Base-by-base conservation (phyloP, 1,140 invertebrate species). In the Euwallacea similis region DNA sequence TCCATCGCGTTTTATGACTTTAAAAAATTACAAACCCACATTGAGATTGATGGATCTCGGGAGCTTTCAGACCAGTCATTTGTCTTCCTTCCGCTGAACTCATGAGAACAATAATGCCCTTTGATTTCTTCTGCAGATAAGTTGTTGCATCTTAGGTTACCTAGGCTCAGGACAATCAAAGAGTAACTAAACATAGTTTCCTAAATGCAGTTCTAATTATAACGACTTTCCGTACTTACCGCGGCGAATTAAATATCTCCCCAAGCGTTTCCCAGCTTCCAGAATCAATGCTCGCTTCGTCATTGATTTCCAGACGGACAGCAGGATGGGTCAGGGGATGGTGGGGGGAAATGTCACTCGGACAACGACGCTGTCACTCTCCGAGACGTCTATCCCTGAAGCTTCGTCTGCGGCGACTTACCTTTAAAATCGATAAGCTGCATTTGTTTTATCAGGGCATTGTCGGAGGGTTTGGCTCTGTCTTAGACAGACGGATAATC, bases 361-460 rank as follows among this genome's bases (percentile, higher is more conserved):
- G 71, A 68, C 71, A 72, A 66, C 66, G 66, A 59, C 65, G 68
- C 66, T 73, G 72, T 73, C 72, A 73, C 61, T 70, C 64, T 68
- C 60, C 61, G 63, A 73, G 68, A 73, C 64, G 54, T 73, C 63
- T 70, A 66, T 56, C 42, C 53, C 64, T 16, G 13, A 33, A 33
- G 64, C 64, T 64, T 21, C 66, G 66, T 68, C 56, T 68, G 66
- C 67, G 67, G 47, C 67, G 58, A 69, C 67, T 69, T 69, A 69
- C 67, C 67, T 69, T 50, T 42, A 53, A 60, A 62, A 61, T 60
- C 67, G 44, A 69, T 66, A 66, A 43, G 7, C 55, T 58, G 55
- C 46, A 50, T 50, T 50, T 50, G 46, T 50, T 50, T 50, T 13
- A 13, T 50, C 46, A 33, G 4, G 21, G 21, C 21, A 33, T 33